phyloP scores from a whole-genome alignment of 2,113 vertebrate species.

The Actinemys pallida region DNA sequence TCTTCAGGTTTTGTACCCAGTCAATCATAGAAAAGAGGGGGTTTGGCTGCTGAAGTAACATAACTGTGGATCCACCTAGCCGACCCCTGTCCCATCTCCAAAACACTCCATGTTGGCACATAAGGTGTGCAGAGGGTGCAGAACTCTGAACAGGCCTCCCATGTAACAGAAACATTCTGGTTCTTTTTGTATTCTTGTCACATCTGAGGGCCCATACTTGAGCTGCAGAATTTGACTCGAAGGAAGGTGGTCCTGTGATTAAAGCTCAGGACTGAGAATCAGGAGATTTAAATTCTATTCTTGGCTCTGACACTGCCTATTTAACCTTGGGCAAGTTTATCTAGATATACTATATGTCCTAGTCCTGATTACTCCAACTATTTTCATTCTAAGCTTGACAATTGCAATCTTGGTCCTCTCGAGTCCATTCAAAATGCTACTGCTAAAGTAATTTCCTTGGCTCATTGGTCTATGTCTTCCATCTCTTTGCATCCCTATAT shows the following conservation, averaged over 20 bases:
- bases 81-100: neutral
- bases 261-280: neutral
- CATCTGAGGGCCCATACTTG: neutral
- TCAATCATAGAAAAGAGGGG: neutral
- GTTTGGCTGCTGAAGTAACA: neutral
- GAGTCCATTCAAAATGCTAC: neutral
- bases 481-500: neutral
- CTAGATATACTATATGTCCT: neutral
- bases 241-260: neutral
- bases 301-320: neutral
- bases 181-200: conserved; percentile 12
- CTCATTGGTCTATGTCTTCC: neutral
- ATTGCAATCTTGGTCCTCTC: neutral
- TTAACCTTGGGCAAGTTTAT: neutral
- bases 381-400: neutral
- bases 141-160: neutral
- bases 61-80: neutral
- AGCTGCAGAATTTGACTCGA: neutral
- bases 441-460: neutral
- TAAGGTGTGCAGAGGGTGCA: neutral
- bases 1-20: neutral
- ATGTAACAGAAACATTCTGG: neutral
- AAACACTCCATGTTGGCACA: neutral
- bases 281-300: neutral
- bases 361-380: neutral